Evolutionary conservation across 2,888 invertebrate species (phyloP), one percentile per base, ranked within the genome.

Genomic region (Platycheirus albimanus): DNA sequence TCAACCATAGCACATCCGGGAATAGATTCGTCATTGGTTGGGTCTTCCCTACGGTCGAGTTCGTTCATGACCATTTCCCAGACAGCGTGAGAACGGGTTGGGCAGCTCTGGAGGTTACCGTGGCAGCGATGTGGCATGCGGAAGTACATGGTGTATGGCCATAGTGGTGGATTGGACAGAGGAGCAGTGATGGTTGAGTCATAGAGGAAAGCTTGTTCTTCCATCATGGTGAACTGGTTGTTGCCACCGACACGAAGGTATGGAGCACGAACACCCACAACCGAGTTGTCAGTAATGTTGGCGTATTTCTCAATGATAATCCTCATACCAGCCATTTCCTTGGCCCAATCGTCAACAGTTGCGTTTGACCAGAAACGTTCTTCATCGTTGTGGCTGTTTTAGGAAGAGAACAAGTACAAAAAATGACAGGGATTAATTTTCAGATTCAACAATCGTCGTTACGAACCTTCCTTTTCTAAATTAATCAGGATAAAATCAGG

Each of bases 121-220:
- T 97, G 97, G 88, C 98, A 98, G 79, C 96, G 94, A 91, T 97
- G 98, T 0, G 98, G 97, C 96, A 98, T 97, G 88, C 96, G 94
- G 94, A 97, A 98, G 93, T 98, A 98, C 95, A 99, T 96, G 74
- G 98, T 99, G 93, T 99, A 99, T 2, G 99, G 99, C 99, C 99
- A 99, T 86, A 97, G 94, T 64, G 98, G 98, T 17, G 97, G 97
- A 89, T 97, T 96, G 86, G 95, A 96, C 38, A 97, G 92, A 0
- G 97, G 96, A 1, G 97, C 97, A 0, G 97, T 97, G 89, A 98
- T 97, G 61, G 98, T 98, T 47, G 98, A 97, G 91, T 99, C 98
- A 90, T 98, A 99, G 52, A 97, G 92, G 93, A 98, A 98, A 10
- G 96, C 96, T 90, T 97, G 96, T 90, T 98, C 97, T 91, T 97